These are phyloP conservation scores for Leucosticte australis DNA, from an alignment of 2,113 vertebrate species.

Conservation along the genomic window DNA sequence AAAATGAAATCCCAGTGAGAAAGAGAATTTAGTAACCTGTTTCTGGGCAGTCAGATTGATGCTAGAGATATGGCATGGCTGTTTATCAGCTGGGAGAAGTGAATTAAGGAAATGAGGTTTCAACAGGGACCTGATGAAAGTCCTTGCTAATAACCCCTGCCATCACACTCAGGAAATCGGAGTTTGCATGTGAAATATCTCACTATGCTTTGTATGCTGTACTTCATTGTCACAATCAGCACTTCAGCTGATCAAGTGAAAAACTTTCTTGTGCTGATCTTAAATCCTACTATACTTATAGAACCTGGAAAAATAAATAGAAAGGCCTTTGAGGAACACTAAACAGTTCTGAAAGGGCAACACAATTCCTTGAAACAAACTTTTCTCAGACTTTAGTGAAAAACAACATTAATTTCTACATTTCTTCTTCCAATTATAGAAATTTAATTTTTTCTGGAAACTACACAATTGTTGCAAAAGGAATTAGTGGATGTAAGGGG, in stretches of 20 bases:
- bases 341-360: neutral
- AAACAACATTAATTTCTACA: neutral
- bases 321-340: neutral
- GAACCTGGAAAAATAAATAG: neutral
- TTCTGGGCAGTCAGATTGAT: neutral
- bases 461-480: constrained; percentile 72
- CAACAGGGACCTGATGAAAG: neutral
- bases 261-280: neutral
- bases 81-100: neutral
- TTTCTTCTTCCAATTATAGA: neutral
- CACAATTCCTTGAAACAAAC: neutral
- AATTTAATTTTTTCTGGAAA: neutral
- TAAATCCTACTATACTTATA: neutral
- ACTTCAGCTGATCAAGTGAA: neutral
- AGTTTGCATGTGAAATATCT: neutral
- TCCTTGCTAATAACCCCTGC: neutral
- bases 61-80: neutral
- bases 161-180: neutral
- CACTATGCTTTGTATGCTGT: neutral
- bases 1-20: neutral
- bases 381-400: neutral
- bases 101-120: neutral
- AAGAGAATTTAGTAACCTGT: neutral
- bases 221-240: neutral
- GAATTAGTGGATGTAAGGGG: constrained; percentile 52